These are phyloP conservation scores for Drosophila heteroneura DNA, from an alignment of 2,888 invertebrate genomes.

Conservation along the genomic window DNA sequence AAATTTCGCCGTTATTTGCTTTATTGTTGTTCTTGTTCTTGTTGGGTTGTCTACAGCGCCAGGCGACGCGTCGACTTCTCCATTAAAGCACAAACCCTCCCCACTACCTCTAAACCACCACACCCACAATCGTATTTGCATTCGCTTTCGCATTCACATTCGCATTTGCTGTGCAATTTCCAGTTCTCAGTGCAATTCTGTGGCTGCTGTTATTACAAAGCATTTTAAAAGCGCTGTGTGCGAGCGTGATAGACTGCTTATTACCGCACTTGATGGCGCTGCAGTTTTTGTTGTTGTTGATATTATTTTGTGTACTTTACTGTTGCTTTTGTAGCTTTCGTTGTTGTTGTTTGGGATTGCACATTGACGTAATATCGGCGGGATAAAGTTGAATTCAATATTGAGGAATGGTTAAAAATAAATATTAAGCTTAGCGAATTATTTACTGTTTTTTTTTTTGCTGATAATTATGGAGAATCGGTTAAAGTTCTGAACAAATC, in stretches of 20 bases:
- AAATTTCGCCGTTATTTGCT: conserved; percentile 35
- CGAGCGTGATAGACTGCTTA: conserved; percentile 58
- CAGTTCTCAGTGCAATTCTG: conserved; percentile 19
- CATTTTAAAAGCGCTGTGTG: conserved; percentile 32
- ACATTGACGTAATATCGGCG: conserved; percentile 71
- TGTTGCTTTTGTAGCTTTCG: conserved; percentile 33
- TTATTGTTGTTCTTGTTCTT: conserved; percentile 31
- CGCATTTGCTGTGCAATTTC: conserved; percentile 36
- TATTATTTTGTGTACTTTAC: conserved; percentile 29
- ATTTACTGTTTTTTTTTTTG: conserved; percentile 3
- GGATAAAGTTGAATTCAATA: conserved; percentile 26
- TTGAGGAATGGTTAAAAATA: conserved; percentile 13
- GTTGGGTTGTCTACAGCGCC: conserved; percentile 40
- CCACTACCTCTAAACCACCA: neutral
- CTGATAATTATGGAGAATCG: conserved; percentile 13
- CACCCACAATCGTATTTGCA: conserved; percentile 25
- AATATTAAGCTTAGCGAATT: conserved; percentile 9
- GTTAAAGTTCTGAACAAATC: neutral
- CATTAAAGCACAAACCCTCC: conserved; percentile 38
- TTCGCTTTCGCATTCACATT: conserved; percentile 28
- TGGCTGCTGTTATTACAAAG: conserved; percentile 45
- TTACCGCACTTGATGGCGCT: conserved; percentile 72
- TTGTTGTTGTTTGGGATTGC: conserved; percentile 28
- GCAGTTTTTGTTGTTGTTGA: conserved; percentile 49
- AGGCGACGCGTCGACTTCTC: conserved; percentile 41